Base-by-base conservation (phyloP, 92 coral and sea anemone species). In the Nematostella vectensis region DNA sequence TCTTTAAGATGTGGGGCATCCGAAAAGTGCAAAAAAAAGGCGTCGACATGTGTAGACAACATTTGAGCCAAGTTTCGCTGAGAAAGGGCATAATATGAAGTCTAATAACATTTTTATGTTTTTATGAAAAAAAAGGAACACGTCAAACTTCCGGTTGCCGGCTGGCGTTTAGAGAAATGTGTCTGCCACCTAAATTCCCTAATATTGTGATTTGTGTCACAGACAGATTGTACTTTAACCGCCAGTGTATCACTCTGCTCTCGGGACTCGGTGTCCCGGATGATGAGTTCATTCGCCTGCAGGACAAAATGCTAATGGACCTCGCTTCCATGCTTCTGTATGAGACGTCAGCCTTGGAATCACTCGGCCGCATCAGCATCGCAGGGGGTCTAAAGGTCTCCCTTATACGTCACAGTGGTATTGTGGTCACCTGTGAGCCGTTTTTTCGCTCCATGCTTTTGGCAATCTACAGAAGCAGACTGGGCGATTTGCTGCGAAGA, bases 251-350 rank as follows among this genome's bases (percentile, higher is more conserved):
- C 50, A 85, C 76, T 36, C 87, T 89, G 3, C 70, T 89, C 66
- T 80, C 80, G 31, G 94, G 94, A 20, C 80, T 89, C 22, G 89
- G 83, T 0, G 96, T 89, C 43, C 83, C 89, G 21, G 95, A 89
- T 42, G 87, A 85, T 10, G 54, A 69, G 2, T 85, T 89, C 33
- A 78, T 89, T 36, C 58, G 72, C 25, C 74, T 85, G 1, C 96
- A 89, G 63, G 94, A 89, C 60, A 85, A 72, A 29, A 89, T 89
- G 96, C 89, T 89, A 21, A 83, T 78, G 62, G 63, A 73, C 36
- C 88, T 89, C 26, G 96, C 96, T 25, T 77, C 79, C 54, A 83
- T 83, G 87, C 69, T 83, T 25, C 81, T 83, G 25, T 83, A 78
- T 57, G 94, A 83, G 54, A 69, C 71, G 0, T 75, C 78, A 16